phyloP scores from a whole-genome alignment of 2,113 vertebrate species.

The Tachysurus fulvidraco region DNA sequence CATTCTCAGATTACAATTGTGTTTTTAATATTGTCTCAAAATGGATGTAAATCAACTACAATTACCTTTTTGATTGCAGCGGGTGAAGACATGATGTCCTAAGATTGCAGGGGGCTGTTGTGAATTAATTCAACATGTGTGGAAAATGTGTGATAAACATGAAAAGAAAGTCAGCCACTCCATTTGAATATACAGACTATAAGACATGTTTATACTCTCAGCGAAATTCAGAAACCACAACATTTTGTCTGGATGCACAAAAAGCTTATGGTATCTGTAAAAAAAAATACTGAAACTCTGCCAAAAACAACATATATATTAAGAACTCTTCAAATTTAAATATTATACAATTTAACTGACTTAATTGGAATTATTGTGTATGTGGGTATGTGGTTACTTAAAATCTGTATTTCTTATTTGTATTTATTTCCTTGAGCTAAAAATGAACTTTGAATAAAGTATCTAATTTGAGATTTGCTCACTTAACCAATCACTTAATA shows the following conservation, averaged over 20 bases:
- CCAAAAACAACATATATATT: neutral
- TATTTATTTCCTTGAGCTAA: neutral
- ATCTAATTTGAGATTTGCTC: neutral
- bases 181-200: slow-evolving; percentile 13
- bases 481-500: neutral
- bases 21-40: slow-evolving; percentile 42
- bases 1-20: slow-evolving; percentile 25
- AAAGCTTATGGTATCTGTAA: neutral
- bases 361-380: neutral
- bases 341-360: neutral
- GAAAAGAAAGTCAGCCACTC: slow-evolving; percentile 36
- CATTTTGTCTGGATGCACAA: neutral
- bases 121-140: slow-evolving; percentile 50
- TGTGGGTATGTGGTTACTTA: neutral
- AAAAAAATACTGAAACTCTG: neutral
- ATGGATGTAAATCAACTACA: slow-evolving; percentile 49
- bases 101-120: slow-evolving; percentile 42
- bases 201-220: slow-evolving; percentile 5
- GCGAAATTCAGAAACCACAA: neutral
- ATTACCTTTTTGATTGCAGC: slow-evolving; percentile 46
- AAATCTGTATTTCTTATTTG: neutral
- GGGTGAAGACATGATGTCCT: slow-evolving; percentile 37
- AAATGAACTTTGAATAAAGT: neutral
- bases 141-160: slow-evolving; percentile 45
- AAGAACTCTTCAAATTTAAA: neutral